Evolutionary conservation across 2,797 vertebrate genomes (phyloP), one percentile per base, ranked within the genome.

Genomic region (Sitta carolinensis): DNA sequence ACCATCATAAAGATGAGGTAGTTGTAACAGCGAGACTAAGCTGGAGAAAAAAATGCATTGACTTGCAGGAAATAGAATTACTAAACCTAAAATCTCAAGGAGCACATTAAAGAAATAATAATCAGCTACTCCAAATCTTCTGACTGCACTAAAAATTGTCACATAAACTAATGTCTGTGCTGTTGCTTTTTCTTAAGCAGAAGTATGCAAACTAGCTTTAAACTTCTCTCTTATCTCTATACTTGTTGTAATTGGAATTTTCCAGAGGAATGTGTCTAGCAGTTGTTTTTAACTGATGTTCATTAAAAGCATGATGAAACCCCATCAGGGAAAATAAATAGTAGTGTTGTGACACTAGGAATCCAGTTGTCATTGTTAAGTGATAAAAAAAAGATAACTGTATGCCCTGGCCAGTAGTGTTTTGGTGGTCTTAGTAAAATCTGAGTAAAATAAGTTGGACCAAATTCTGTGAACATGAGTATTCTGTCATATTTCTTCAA

Each of bases 161-260:
- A 52, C 34, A 67, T 32, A 78, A 74, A 51, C 27, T 69, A 80
- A 83, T n/a, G 79, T 73, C 43, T 79, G 27, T 48, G 29, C 42
- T 48, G 51, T 32, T 79, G 38, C 75, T 72, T 93, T 91, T 80
- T 91, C 77, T 92, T 67, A 66, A 90, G 67, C 73, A 87, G 34
- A 94, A 81, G 59, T 83, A 91, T 93, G 90, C 76, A 76, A 81
- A 93, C 88, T 75, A 86, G 91, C 30, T 89, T 87, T 92, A 92
- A 92, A 93, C 73, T 97, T 92, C 74, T 96, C 76, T 86, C 84
- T 94, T 88, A 92, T 93, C 80, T 48, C 59, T 86, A 32, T 32
- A 82, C 61, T 85, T 90, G 62, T 81, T 80, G 63, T 72, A 88
- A 40, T 57, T 62, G 96, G 93, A 97, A 97, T 95, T 96, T 97